Percentiles rank a stretch among this genome's conserved stretches.
Evolutionary conservation across 2,888 invertebrate genomes (phyloP).

Genomic region (Marasmarcha lunaedactyla): DNA sequence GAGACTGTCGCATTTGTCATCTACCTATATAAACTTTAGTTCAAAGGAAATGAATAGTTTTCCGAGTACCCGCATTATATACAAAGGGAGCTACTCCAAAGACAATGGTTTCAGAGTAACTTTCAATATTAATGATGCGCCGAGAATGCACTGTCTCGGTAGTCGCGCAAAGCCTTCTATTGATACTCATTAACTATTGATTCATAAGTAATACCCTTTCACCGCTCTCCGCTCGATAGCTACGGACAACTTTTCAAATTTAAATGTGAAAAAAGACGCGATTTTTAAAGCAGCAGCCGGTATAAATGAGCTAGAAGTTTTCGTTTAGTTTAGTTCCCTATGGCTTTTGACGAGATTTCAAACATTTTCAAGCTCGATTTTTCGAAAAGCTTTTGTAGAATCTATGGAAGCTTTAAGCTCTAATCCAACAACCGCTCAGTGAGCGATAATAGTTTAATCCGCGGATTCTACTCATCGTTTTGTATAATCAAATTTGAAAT

Average conservation of each 20-base stretch:
- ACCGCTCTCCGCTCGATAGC: constrained; percentile 36
- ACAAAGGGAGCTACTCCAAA: constrained; percentile 54
- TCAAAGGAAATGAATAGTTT: constrained; percentile 57
- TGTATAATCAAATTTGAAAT: background rate
- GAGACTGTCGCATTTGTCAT: background rate
- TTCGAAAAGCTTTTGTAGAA: background rate
- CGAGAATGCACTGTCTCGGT: constrained; percentile 56
- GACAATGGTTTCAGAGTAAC: constrained; percentile 57
- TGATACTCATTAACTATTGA: constrained; percentile 69
- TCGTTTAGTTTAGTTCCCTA: background rate
- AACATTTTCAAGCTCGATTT: background rate
- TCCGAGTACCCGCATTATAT: constrained; percentile 39
- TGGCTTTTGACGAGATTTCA: background rate
- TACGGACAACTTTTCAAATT: constrained; percentile 56
- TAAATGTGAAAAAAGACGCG: constrained; percentile 45
- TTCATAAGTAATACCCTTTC: constrained; percentile 68
- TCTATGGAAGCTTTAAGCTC: background rate
- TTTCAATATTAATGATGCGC: constrained; percentile 68
- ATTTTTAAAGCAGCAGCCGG: constrained; percentile 27
- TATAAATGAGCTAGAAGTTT: constrained; percentile 5
- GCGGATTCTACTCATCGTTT: background rate
- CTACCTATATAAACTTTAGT: constrained; percentile 29
- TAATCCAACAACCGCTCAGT: background rate
- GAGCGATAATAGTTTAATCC: background rate
- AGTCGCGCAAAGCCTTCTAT: constrained; percentile 49